Evolutionary conservation across 2,797 vertebrate genomes (phyloP), one percentile per base, ranked within the genome.

Genomic region (Cryptoblepharus egeriae): DNA sequence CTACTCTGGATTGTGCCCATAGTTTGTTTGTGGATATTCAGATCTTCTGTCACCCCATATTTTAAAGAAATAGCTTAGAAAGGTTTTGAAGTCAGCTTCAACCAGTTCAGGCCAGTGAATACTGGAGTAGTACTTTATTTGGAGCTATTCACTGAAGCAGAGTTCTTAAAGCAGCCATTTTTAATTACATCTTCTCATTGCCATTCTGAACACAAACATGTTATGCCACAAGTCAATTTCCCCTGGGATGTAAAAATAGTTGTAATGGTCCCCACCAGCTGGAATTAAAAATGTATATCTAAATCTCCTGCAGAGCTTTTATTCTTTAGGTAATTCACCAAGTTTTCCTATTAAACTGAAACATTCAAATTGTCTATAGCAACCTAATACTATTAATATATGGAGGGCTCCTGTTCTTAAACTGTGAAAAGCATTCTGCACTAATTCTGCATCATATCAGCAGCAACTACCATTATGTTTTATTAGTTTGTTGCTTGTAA

Each of bases 101-200:
- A 26, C 58, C 39, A 2, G n/a, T 83, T 30, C 16, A 24, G 61
- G 4, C 22, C 72, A 61, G 22, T 63, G 72, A 71, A 64, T 16
- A 6, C 60, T 77, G 77, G 58, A 57, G 49, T 70, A 80, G 75
- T 57, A 75, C 2, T 87, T 89, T 75, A 81, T 95, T 91, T 92
- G 81, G 83, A 88, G 24, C 87, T 90, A 86, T 90, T 95, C 92
- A 94, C 70, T 92, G 88, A 92, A 94, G 91, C 94, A 91, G 80
- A 93, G 67, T 88, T 93, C 84, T 67, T 87, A 89, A 83, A 91
- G 87, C 92, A 93, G 93, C 82, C 89, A 87, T 93, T 93, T 95
- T 95, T 96, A 96, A 96, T 96, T 95, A 92, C 89, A 87, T 68
- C 64, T 22, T 85, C 88, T 95, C 85, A 92, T 95, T 96, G 93